Base-by-base conservation (phyloP, 1,140 invertebrate species). In the Trachelipus rathkii region DNA sequence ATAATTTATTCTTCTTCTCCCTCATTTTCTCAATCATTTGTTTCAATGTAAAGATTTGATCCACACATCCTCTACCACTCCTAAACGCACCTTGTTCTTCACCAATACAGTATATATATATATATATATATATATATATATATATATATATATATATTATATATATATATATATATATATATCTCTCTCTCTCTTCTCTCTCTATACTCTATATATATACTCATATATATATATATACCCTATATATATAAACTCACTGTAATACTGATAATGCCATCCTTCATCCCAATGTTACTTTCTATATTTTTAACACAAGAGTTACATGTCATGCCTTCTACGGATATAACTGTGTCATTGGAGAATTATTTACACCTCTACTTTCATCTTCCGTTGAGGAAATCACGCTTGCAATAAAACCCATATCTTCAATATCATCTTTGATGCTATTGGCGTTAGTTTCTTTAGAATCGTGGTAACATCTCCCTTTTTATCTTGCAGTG, bases 281-380 rank as follows among this genome's bases (percentile, higher is more conserved):
- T 86, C 44, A 86, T 83, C 0, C 85, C 83, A 3, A 94, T 86
- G 9, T 86, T 89, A 0, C 86, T 86, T 83, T 93, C 89, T 74
- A 94, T 93, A 82, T 88, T 92, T 68, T 86, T 88, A 72, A 94
- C 93, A 84, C 93, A 95, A 72, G 91, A 92, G 84, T 92, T 88
- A 82, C 93, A 95, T 66, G 90, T 94, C 93, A 95, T 94, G 74
- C 92, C 92, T 81, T 89, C 85, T 81, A 94, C 90, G 67, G 69
- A 13, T 33, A 77, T 21, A 11, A 71, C 53, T n/a, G 7, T n/a
- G 23, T 60, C 23, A 60, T 8, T 60, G 3, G 50, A 60, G 21
- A 15, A 23, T 21, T 23, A 43, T 44, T 19, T 44, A 33, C 3
- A 2, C 7, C 15, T 43, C 0, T 3, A 23, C n/a, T 10, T 24